phyloP scores from a whole-genome alignment of 2,888 invertebrate species.

The Agrypnus murinus region DNA sequence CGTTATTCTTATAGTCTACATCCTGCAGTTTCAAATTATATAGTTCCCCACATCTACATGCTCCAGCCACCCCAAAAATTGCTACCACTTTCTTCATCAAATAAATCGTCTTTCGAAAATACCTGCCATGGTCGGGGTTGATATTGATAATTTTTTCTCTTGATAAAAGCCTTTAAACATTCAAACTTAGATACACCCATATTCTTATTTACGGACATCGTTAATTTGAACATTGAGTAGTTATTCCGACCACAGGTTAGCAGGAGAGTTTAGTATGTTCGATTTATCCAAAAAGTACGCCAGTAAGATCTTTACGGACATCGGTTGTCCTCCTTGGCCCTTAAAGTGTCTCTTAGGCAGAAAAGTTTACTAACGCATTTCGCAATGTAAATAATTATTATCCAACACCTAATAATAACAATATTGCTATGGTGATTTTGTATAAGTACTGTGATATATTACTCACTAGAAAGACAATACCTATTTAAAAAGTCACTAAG shows the following conservation, averaged over 20 bases:
- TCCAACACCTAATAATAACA: too few species aligned
- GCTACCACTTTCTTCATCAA: constrained; percentile 27
- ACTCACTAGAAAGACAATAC: too few species aligned
- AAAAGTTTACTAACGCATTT: too few species aligned
- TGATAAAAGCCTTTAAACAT: constrained; percentile 5
- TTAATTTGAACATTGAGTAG: constrained; percentile 30
- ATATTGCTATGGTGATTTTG: too few species aligned
- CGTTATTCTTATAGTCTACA: constrained; percentile 34
- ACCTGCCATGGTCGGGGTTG: too few species aligned
- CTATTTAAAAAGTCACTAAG: too few species aligned
- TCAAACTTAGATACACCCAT: constrained; percentile 21
- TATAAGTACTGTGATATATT: too few species aligned
- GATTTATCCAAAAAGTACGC: constrained; percentile 22
- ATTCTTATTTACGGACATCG: constrained; percentile 14
- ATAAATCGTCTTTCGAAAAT: too few species aligned
- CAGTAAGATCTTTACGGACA: too few species aligned
- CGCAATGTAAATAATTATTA: too few species aligned
- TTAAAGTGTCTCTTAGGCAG: too few species aligned
- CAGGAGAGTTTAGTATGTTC: constrained; percentile 12
- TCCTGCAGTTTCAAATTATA: constrained; percentile 33
- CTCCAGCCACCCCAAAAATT: constrained; percentile 39
- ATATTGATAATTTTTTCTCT: constrained; percentile 1
- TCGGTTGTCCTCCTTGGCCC: too few species aligned
- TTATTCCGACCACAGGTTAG: constrained; percentile 17
- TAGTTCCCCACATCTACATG: constrained; percentile 35